These are phyloP conservation scores for Chironomus tepperi DNA, from an alignment of 1,140 invertebrate genomes.

Conservation along the genomic window DNA sequence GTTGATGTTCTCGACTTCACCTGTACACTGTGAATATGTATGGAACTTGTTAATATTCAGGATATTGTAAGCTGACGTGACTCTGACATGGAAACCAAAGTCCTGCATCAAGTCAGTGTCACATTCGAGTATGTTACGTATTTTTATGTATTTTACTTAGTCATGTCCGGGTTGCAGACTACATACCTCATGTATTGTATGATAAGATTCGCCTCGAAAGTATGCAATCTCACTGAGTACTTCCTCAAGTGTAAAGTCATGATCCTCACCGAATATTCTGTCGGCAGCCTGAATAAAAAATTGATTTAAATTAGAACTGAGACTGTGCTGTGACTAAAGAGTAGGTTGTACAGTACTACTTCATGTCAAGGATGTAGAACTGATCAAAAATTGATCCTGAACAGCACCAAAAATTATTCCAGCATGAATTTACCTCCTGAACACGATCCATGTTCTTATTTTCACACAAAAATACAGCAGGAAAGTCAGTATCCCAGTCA, in stretches of 20 bases:
- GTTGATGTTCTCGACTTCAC: slow-evolving; percentile 41
- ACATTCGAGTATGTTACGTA: too few relatives aligned
- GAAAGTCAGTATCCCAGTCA: slow-evolving; percentile 59
- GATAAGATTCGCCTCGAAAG: slow-evolving; percentile 55
- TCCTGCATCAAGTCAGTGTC: too few relatives aligned
- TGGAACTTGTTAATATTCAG: too few relatives aligned
- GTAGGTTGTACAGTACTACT: too few relatives aligned
- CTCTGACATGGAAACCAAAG: too few relatives aligned
- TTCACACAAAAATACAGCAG: slow-evolving; percentile 55
- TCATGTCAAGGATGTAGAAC: too few relatives aligned
- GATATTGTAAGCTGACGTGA: too few relatives aligned
- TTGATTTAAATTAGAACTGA: too few relatives aligned
- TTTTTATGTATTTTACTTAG: too few relatives aligned
- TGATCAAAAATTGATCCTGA: too few relatives aligned
- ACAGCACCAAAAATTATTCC: slow-evolving; percentile 53
- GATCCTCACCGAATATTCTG: slow-evolving; percentile 51
- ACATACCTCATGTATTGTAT: slow-evolving; percentile 46
- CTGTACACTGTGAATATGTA: slow-evolving; percentile 34
- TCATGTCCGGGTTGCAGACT: too few relatives aligned
- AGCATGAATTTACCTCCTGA: slow-evolving; percentile 44
- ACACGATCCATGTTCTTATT: slow-evolving; percentile 49
- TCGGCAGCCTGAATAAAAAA: slow-evolving; percentile 44
- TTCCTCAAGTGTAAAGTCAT: slow-evolving; percentile 59
- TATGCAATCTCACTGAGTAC: slow-evolving; percentile 56
- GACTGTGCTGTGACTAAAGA: too few relatives aligned